A percentile compares a stretch with the other conserved stretches of the same genome.
Evolutionary conservation across 2,797 vertebrate genomes (phyloP).

Genomic region (Hippopotamyrus pictus): DNA sequence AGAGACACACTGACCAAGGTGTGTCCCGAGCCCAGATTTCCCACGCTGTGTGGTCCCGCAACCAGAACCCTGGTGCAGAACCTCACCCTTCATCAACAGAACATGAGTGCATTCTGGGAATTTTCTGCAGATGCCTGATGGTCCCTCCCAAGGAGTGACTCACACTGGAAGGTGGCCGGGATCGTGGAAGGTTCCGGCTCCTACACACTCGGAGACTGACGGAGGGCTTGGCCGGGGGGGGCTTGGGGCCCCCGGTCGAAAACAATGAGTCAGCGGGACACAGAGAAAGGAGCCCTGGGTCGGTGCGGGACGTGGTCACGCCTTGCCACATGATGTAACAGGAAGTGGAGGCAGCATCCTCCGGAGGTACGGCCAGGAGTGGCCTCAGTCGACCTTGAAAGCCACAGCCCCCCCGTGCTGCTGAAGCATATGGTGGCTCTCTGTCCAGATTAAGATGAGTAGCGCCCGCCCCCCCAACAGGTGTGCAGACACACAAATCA

Average conservation of each 20-base stretch:
- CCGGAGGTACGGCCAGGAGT: neutral
- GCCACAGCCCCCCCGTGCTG: neutral
- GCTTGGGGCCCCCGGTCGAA: constrained; percentile 28
- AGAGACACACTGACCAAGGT: constrained; percentile 49
- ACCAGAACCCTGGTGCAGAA: constrained; percentile 55
- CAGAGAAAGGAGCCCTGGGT: constrained; percentile 20
- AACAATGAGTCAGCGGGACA: constrained; percentile 13
- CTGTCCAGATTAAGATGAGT: constrained; percentile 44
- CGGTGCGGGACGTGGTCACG: constrained; percentile 28
- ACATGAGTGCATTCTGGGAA: constrained; percentile 44
- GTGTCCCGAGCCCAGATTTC: constrained; percentile 58
- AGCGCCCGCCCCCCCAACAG: constrained; percentile 51
- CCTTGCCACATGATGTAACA: constrained; percentile 44
- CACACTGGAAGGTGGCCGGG: constrained; percentile 25
- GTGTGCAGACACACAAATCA: constrained; percentile 38
- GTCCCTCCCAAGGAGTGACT: constrained; percentile 58
- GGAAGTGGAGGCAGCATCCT: constrained; percentile 20
- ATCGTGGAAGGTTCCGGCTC: constrained; percentile 7
- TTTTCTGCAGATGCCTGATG: constrained; percentile 44
- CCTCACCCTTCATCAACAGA: constrained; percentile 73
- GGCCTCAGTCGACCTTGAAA: neutral
- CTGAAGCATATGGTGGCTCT: constrained; percentile 21
- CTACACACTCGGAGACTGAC: constrained; percentile 19
- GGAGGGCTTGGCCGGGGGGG: neutral
- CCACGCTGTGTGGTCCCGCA: constrained; percentile 65